Conservation (phyloP, 2,888 invertebrate species). For the Icerya purchasi region DNA sequence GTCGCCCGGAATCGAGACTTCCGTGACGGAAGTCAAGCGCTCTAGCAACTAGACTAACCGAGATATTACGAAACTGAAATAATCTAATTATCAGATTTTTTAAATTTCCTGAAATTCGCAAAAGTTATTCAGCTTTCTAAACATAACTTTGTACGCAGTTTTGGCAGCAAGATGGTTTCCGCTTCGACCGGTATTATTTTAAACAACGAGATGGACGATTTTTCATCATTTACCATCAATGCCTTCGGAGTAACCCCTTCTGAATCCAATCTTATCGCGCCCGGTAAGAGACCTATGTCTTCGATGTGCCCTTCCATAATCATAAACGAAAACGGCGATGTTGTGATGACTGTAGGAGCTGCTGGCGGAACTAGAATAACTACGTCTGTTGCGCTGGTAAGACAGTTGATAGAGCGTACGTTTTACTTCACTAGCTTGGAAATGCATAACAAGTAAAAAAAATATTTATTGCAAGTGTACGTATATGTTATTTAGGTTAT, state of each 20-base stretch:
- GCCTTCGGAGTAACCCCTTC: conserved; percentile 52
- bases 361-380: conserved; percentile 35
- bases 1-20: too few relatives aligned
- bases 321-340: conserved; percentile 31
- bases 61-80: too few relatives aligned
- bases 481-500: conserved; percentile 34
- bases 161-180: conserved; percentile 33
- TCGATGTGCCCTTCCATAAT: conserved; percentile 71
- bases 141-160: conserved; percentile 7
- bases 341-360: conserved; percentile 29
- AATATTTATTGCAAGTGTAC: too few relatives aligned
- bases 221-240: conserved; percentile 53
- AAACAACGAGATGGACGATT: conserved; percentile 92
- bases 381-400: conserved; percentile 26
- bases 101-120: too few relatives aligned
- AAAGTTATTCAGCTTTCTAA: too few relatives aligned
- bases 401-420: too few relatives aligned
- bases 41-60: too few relatives aligned
- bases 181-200: conserved; percentile 68
- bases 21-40: too few relatives aligned
- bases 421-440: too few relatives aligned
- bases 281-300: conserved; percentile 62
- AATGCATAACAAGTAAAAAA: too few relatives aligned
- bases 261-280: conserved; percentile 53
- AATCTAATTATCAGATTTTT: too few relatives aligned